Evolutionary conservation across 1,140 invertebrate genomes (phyloP), one percentile per base, ranked within the genome.

Genomic region (Zaprionus nigranus): DNA sequence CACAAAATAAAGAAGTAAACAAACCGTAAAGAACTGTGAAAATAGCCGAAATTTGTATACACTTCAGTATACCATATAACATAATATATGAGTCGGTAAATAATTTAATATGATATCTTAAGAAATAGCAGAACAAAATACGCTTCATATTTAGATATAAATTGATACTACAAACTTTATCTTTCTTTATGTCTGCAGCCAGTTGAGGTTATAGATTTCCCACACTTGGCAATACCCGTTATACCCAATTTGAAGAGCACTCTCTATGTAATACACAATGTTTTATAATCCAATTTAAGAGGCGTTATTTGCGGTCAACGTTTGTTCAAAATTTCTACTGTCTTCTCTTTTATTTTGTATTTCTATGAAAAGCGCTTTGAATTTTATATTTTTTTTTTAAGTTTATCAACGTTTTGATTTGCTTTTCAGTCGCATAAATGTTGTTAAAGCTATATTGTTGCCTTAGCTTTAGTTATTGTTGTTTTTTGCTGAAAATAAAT

Each of bases 261-360:
- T 60, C 12, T 28, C 2, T 60, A 12, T 12, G 22, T 49, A 59
- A 59, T 46, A 70, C 59, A 59, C 74, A 63, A 63, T 56, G 20
- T 40, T 64, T 75, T 71, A 71, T 79, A 81, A 81, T 78, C 79
- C 71, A 75, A 81, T 81, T 81, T 79, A 75, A 71, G 43, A 60
- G 58, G 54, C 54, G 43, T 38, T 64, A 46, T 62, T 73, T 76
- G 65, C 60, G 59, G 30, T 46, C 13, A 20, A 43, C 22, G 56
- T 54, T 54, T 66, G 28, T 38, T 15, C 13, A 43, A 58, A 38
- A 59, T 78, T 64, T 66, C 57, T 49, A 64, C 38, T 53, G 51
- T 64, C 75, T 51, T 65, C 59, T 70, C 46, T 60, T 60, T 54
- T 67, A 63, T 30, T 64, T 17, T 60, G 49, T 67, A 63, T 30